These are phyloP conservation scores for Semnornis frantzii DNA, from an alignment of 2,113 vertebrate species.

Conservation along the genomic window DNA sequence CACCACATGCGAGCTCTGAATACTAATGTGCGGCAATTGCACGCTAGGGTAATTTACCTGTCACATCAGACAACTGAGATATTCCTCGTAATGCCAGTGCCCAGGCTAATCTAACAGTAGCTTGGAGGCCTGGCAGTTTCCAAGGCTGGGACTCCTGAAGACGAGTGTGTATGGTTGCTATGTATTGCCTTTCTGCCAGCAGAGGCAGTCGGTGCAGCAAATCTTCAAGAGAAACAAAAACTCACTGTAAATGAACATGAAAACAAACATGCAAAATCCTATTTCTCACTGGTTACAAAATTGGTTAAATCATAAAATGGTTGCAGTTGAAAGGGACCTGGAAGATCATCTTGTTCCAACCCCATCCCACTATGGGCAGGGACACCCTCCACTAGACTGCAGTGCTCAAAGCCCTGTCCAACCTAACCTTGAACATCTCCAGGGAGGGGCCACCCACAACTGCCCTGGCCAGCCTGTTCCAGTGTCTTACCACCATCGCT, in stretches of 20 bases:
- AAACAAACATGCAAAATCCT: not conserved
- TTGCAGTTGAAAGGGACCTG: too few species aligned
- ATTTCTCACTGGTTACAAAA: not conserved
- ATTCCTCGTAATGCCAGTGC: conserved; percentile 89
- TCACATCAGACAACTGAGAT: conserved; percentile 92
- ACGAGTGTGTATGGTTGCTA: conserved; percentile 88
- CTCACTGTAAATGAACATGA: not conserved
- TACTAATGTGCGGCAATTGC: not conserved
- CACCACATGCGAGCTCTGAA: not conserved
- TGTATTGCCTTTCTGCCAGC: conserved; percentile 91
- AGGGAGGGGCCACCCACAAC: too few species aligned
- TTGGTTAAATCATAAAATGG: not conserved
- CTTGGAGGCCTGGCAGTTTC: conserved; percentile 93
- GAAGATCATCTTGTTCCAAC: too few species aligned
- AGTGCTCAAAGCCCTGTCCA: too few species aligned
- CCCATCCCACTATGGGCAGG: too few species aligned
- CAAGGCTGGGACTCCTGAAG: conserved; percentile 89
- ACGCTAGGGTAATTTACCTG: conserved; percentile 76
- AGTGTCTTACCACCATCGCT: too few species aligned
- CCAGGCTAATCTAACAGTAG: conserved; percentile 91
- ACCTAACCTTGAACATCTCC: too few species aligned
- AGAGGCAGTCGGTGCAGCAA: conserved; percentile 88
- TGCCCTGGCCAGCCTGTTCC: too few species aligned
- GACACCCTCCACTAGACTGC: too few species aligned
- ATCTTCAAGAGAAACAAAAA: conserved; percentile 76